Percentiles rank a stretch among this genome's conserved stretches.
These are phyloP conservation scores for Panthera leo DNA, from an alignment of 2,113 vertebrate species.

Conservation along the genomic window DNA sequence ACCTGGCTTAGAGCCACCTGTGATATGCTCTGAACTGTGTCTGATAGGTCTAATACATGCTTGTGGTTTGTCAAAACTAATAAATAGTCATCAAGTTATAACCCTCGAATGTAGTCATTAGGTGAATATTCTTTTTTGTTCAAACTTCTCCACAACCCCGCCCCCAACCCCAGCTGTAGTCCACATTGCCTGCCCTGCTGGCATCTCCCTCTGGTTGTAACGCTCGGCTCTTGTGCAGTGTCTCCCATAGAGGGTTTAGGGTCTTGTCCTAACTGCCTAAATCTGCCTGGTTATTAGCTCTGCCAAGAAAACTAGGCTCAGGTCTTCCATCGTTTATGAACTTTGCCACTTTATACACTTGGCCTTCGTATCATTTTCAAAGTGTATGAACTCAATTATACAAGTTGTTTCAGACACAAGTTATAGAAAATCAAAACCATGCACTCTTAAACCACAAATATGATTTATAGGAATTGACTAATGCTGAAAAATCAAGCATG, in stretches of 20 bases:
- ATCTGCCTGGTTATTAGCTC: not conserved
- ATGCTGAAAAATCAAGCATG: not conserved
- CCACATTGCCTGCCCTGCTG: not conserved
- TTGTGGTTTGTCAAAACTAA: not conserved
- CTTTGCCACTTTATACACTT: not conserved
- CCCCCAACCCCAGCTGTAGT: not conserved
- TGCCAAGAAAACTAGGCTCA: not conserved
- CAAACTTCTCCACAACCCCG: not conserved
- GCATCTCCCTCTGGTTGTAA: not conserved
- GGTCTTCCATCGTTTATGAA: not conserved
- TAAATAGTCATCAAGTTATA: not conserved
- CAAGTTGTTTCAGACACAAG: not conserved
- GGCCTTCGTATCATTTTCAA: not conserved
- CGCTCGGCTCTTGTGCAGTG: rapidly evolving
- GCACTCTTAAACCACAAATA: not conserved
- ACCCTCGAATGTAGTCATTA: not conserved
- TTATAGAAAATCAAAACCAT: not conserved
- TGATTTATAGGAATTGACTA: not conserved
- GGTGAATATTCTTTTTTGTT: not conserved
- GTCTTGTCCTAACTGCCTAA: not conserved
- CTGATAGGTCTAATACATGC: not conserved
- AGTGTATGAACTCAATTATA: not conserved
- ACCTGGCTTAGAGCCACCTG: not conserved
- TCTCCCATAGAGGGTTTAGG: not conserved
- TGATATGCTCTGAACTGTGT: too few relatives aligned